Base-by-base conservation (phyloP, 2,797 vertebrate genomes). In the Holocentrus rufus region DNA sequence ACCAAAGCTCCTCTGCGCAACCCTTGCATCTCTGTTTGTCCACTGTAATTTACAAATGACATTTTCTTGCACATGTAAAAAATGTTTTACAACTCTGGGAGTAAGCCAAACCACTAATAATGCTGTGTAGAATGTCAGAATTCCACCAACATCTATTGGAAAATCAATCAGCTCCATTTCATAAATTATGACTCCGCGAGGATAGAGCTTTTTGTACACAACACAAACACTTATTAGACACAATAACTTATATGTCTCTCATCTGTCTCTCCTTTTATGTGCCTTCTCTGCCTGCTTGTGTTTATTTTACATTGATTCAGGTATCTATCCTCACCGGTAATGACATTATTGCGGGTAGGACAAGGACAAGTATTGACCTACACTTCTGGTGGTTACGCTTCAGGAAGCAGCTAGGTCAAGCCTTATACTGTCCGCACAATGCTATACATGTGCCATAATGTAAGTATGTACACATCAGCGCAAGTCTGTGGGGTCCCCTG, bases 341-440 rank as follows among this genome's bases (percentile, higher is more conserved):
- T 23, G 56, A 49, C 18, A 56, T 15, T 30, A 59, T 31, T 23
- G 1, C 5, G 18, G 14, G 30, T 11, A 15, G 5, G 30, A 52
- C 5, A 30, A 11, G 25, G 9, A 36, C 14, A 4, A 13, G 20
- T 55, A 13, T 14, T 52, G 59, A 67, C 80, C 60, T 53, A 62
- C 70, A 68, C 53, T 56, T 63, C 67, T 34, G 52, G 56, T 74
- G 58, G 36, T 50, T 44, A 86, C 74, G 79, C 76, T 88, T 82
- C 73, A 82, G 10, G 47, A 70, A 64, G 68, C 81, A 88, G 81
- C 49, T 82, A 59, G 85, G 86, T 81, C 87, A 87, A 44, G 30
- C 55, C 65, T 65, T 81, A n/a, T 73, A 61, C 65, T 76, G 73
- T 71, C 65, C 63, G 74, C 57, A 68, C 60, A 52, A 23, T 36